Percentiles rank a stretch among this genome's conserved stretches.
Conservation (phyloP, 2,797 vertebrate genomes). For the Lagocephalus sceleratus region DNA sequence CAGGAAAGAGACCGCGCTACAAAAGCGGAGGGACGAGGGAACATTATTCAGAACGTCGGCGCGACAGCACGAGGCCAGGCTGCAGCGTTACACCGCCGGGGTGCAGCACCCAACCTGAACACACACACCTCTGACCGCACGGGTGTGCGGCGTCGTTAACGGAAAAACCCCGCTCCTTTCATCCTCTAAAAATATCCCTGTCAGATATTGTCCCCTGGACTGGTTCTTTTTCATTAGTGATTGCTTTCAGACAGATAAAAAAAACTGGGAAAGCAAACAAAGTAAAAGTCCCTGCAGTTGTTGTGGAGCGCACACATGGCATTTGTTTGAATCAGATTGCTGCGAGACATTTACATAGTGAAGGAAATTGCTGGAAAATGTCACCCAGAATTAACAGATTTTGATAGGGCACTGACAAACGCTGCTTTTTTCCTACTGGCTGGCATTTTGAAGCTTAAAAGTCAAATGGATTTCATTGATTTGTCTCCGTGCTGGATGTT, state of each 20-base stretch:
- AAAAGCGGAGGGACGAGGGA: slow-evolving; percentile 20
- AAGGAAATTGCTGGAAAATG: slow-evolving; percentile 77
- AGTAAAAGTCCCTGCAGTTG: slow-evolving; percentile 46
- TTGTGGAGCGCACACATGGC: slow-evolving; percentile 72
- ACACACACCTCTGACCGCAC: slow-evolving; percentile 9
- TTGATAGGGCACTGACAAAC: slow-evolving; percentile 58
- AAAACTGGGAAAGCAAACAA: slow-evolving; percentile 22
- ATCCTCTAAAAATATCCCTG: slow-evolving; percentile 5
- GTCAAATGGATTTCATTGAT: slow-evolving; percentile 73
- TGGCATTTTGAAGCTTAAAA: slow-evolving; percentile 71
- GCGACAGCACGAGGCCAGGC: slow-evolving; percentile 21
- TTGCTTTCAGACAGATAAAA: slow-evolving; percentile 44
- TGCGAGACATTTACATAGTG: slow-evolving; percentile 72
- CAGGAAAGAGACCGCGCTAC: slow-evolving; percentile 16
- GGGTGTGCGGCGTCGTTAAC: too few relatives aligned
- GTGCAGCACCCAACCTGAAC: slow-evolving; percentile 9
- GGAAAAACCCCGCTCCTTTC: neutral
- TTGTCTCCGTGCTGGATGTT: slow-evolving; percentile 61
- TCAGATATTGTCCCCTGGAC: slow-evolving; percentile 11
- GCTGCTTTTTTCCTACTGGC: slow-evolving; percentile 43
- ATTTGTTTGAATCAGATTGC: slow-evolving; percentile 80
- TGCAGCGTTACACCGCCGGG: neutral
- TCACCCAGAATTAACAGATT: slow-evolving; percentile 71
- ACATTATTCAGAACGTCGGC: slow-evolving; percentile 23
- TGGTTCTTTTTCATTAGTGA: slow-evolving; percentile 42